phyloP scores from a whole-genome alignment of 2,113 vertebrate species.

The Tragelaphus scriptus region DNA sequence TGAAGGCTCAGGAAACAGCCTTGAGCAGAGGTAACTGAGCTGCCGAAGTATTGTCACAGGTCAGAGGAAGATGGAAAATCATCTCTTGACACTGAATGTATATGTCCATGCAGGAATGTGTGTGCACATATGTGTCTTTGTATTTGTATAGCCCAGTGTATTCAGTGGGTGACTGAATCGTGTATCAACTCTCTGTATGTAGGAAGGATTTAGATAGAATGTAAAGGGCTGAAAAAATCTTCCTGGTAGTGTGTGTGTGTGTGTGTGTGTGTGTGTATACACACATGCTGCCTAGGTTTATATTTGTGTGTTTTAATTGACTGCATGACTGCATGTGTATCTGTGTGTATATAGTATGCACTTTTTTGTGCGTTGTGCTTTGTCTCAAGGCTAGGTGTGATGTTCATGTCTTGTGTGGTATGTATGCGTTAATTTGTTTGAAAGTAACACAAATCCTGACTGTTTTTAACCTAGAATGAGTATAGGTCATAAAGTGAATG shows the following conservation, averaged over 20 bases:
- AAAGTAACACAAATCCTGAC: neutral
- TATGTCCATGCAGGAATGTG: neutral
- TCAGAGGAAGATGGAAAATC: neutral
- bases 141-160: neutral
- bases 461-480: neutral
- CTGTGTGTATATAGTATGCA: neutral
- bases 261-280: neutral
- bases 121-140: neutral
- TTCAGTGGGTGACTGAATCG: neutral
- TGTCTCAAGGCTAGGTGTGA: neutral
- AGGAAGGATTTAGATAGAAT: neutral
- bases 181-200: neutral
- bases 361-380: neutral
- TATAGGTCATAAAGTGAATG: neutral
- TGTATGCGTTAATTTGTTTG: neutral
- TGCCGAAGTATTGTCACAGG: neutral
- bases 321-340: neutral
- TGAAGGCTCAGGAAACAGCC: neutral
- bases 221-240: neutral
- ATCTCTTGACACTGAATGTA: neutral
- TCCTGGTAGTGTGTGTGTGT: neutral
- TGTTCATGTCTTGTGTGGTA: neutral
- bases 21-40: neutral
- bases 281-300: neutral
- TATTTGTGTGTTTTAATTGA: neutral